phyloP scores from a whole-genome alignment of 2,888 invertebrate species.

The Tetrapedia diversipes region DNA sequence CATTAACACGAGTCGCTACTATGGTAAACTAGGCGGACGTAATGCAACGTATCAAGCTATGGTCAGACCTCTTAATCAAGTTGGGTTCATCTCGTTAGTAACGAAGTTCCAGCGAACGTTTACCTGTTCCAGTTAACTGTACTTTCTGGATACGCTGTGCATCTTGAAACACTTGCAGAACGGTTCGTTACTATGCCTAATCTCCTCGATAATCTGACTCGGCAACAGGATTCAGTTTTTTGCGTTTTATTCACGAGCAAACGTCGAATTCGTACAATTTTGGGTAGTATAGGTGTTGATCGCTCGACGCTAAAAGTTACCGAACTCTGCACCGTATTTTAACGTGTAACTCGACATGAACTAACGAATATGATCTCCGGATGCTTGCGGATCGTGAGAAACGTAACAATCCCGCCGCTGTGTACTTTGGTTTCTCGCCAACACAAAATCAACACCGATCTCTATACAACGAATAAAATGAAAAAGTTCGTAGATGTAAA shows the following conservation, averaged over 20 bases:
- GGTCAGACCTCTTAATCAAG: constrained; percentile 36
- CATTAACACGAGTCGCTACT: constrained; percentile 40
- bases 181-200: neutral
- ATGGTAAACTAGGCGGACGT: constrained; percentile 44
- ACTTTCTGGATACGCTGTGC: neutral
- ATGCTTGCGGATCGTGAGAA: neutral
- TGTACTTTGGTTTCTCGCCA: constrained; percentile 11
- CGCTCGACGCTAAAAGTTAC: neutral
- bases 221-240: no score
- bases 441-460: constrained; percentile 5
- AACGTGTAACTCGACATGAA: neutral
- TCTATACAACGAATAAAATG: neutral
- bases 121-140: constrained; percentile 4
- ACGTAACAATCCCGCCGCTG: neutral
- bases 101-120: constrained; percentile 31
- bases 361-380: neutral
- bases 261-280: neutral
- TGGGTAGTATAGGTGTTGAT: neutral
- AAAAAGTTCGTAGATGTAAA: neutral
- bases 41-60: constrained; percentile 51
- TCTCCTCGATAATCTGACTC: no score
- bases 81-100: constrained; percentile 42
- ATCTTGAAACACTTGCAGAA: no score
- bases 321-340: neutral
- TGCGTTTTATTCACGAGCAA: neutral